Conservation (phyloP, 1,140 invertebrate genomes). For the Caerostris extrusa region DNA sequence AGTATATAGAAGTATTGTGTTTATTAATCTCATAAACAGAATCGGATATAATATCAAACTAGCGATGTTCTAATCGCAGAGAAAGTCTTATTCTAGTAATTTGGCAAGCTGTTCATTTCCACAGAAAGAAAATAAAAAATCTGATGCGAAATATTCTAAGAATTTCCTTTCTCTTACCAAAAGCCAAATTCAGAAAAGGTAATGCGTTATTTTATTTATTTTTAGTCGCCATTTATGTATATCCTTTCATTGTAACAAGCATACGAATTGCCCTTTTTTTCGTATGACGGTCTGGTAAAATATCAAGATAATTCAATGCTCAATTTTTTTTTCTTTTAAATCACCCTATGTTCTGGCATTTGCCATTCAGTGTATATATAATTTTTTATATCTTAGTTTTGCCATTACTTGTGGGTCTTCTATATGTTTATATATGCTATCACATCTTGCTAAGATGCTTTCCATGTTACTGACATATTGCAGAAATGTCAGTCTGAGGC, state of each 20-base stretch:
- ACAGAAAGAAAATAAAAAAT: not conserved
- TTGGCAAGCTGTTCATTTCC: not conserved
- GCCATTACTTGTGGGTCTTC: not conserved
- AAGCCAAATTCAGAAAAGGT: not conserved
- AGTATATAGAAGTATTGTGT: not conserved
- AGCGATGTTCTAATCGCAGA: not conserved
- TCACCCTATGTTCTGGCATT: not conserved
- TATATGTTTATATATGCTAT: constrained; percentile 28
- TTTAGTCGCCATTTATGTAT: not conserved
- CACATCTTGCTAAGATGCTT: not conserved
- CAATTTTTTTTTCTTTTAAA: too few relatives aligned
- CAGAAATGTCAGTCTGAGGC: not conserved
- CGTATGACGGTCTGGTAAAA: too few relatives aligned
- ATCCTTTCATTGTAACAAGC: not conserved
- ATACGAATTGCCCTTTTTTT: not conserved
- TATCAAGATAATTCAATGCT: too few relatives aligned
- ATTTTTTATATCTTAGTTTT: constrained; percentile 18
- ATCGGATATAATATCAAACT: not conserved
- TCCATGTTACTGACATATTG: not conserved
- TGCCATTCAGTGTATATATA: not conserved
- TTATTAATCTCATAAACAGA: not conserved
- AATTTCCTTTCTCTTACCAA: not conserved
- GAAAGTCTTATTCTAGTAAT: not conserved
- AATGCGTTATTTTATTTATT: not conserved
- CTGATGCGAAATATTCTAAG: not conserved